Base-by-base conservation (phyloP, 2,888 invertebrate species). In the Cosmia pyralina region DNA sequence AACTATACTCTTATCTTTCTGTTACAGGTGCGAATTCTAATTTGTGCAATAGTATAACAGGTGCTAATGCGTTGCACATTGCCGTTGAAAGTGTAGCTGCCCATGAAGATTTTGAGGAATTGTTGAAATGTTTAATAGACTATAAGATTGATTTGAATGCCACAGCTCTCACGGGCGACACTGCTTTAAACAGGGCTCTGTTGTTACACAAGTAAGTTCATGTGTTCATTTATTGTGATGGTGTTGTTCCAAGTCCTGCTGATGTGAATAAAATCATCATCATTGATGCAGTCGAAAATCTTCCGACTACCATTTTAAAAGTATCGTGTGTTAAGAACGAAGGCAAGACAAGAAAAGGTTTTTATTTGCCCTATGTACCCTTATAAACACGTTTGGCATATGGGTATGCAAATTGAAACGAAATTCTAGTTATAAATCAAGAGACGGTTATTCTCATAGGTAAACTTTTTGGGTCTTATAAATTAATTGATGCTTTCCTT, bases 21-120 rank as follows among this genome's bases (percentile, higher is more conserved):
- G 74, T 93, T 93, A 50, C 91, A 97, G 97, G 97, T 85, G 97
- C 97, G 41, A 95, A 96, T 85, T 95, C 95, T 6, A 97, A 97
- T 86, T 93, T 94, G 1, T 92, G 93, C 71, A 96, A 96, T 85
- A 96, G 93, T 79, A 92, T 96, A 82, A 96, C 96, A 6, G 97
- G 97, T 17, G 93, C 95, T n/a, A 96, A 92, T 69, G 97, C 97
- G 0, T 91, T 97, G n/a, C 97, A 97, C 85, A 94, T 97, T 72
- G 97, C 97, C 60, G 97, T 97, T 4, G 97, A 97, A 88, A 96
- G 95, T 81, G 94, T 97, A 57, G 91, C 94, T n/a, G 94, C 93
- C 53, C 89, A 94, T 4, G 90, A 93, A n/a, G 93, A 93, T 55
- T 97, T 97, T 85, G 95, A 96, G 84, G 92, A 94, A 75, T 92